phyloP scores from a whole-genome alignment of 2,113 vertebrate species.

The Mirounga angustirostris region DNA sequence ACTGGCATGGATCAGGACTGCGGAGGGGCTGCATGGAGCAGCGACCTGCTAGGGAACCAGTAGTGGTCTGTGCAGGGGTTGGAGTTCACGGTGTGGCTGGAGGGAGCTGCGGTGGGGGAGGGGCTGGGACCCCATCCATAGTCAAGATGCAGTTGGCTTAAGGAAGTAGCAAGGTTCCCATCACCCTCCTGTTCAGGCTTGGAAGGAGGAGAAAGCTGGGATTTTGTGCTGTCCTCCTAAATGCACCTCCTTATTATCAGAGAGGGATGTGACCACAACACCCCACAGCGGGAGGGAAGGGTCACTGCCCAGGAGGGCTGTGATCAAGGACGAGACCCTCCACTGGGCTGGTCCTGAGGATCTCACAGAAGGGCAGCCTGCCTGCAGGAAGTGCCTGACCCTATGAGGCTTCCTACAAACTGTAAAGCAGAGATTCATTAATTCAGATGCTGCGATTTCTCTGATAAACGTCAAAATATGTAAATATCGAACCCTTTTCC shows the following conservation, averaged over 20 bases:
- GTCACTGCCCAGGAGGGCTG: neutral
- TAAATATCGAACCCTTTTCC: conserved; percentile 88
- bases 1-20: neutral
- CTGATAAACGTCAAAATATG: conserved; percentile 89
- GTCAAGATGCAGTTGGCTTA: too few species aligned
- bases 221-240: neutral
- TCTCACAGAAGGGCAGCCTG: neutral
- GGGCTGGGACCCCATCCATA: neutral
- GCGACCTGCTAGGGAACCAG: neutral
- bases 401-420: neutral
- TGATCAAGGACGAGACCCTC: neutral
- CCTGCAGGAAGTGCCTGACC: neutral
- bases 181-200: too few species aligned
- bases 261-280: rapidly evolving
- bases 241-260: neutral
- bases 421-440: conserved; percentile 84
- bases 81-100: neutral
- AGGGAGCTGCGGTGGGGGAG: neutral
- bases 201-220: neutral
- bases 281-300: neutral
- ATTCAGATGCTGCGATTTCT: conserved; percentile 86
- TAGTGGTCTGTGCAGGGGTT: neutral
- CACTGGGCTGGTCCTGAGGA: neutral
- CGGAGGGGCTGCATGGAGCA: too few species aligned
- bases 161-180: neutral